Percentiles rank a stretch among this genome's conserved stretches.
Conservation (phyloP, 92 coral and sea anemone genomes). For the Parazoanthus atlanticus region DNA sequence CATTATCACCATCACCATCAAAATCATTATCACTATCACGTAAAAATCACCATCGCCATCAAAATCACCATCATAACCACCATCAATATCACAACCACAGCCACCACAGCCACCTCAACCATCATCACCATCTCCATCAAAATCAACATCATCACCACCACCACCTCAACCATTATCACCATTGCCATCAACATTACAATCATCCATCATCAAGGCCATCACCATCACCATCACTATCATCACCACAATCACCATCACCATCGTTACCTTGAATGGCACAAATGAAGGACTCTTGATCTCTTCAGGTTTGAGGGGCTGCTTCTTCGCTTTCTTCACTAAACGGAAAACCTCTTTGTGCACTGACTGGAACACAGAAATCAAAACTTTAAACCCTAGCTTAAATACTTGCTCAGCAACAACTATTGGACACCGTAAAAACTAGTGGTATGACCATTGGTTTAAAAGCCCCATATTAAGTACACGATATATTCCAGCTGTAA, state of each 20-base stretch:
- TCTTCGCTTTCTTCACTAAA: constrained; percentile 52
- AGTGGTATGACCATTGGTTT: too few relatives aligned
- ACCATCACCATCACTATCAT: background rate
- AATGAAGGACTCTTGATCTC: constrained; percentile 37
- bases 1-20: background rate
- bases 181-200: background rate
- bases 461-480: too few relatives aligned
- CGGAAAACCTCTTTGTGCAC: constrained; percentile 24
- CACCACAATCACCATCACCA: background rate
- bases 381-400: background rate
- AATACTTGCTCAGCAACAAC: too few relatives aligned
- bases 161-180: background rate
- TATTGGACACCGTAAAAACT: too few relatives aligned
- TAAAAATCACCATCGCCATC: background rate
- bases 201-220: too few relatives aligned
- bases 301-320: constrained; percentile 24
- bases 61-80: background rate
- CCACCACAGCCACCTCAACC: background rate
- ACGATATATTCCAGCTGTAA: too few relatives aligned
- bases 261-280: constrained; percentile 52
- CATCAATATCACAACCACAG: background rate
- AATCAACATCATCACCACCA: background rate
- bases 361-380: constrained; percentile 8
- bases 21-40: too few relatives aligned
- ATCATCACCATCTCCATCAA: background rate